Conservation (phyloP, 1,140 invertebrate genomes). For the Cotesia glomerata region DNA sequence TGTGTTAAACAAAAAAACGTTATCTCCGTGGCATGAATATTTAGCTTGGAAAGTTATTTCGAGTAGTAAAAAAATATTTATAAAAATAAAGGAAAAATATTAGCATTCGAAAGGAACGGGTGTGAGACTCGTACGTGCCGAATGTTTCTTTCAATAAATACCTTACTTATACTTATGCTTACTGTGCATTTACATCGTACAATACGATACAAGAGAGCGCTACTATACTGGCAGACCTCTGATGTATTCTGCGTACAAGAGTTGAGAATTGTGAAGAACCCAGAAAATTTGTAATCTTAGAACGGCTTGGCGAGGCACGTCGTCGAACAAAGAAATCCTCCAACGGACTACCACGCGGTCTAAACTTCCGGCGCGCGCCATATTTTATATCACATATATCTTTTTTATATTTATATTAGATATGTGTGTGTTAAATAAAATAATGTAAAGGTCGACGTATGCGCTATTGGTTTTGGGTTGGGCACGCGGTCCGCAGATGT, state of each 20-base stretch:
- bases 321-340: neutral
- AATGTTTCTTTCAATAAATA: neutral
- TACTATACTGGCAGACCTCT: too few species aligned
- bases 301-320: conserved; percentile 31
- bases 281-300: conserved; percentile 41
- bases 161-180: too few species aligned
- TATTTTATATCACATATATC: neutral
- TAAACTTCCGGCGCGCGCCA: conserved; percentile 24
- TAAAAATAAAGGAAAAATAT: neutral
- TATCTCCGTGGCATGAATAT: neutral
- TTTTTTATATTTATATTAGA: neutral
- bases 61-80: neutral
- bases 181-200: too few species aligned
- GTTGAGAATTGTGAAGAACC: conserved; percentile 23
- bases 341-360: neutral
- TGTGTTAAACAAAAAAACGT: neutral
- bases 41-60: neutral
- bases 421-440: neutral
- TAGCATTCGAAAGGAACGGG: conserved; percentile 6
- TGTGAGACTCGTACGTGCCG: conserved; percentile 6
- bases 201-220: too few species aligned
- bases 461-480: conserved; percentile 19
- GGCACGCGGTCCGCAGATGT: conserved; percentile 37
- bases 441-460: neutral
- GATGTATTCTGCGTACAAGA: too few species aligned